Evolutionary conservation across 2,113 vertebrate genomes (phyloP).

Genomic region (Siphamia tubifer): DNA sequence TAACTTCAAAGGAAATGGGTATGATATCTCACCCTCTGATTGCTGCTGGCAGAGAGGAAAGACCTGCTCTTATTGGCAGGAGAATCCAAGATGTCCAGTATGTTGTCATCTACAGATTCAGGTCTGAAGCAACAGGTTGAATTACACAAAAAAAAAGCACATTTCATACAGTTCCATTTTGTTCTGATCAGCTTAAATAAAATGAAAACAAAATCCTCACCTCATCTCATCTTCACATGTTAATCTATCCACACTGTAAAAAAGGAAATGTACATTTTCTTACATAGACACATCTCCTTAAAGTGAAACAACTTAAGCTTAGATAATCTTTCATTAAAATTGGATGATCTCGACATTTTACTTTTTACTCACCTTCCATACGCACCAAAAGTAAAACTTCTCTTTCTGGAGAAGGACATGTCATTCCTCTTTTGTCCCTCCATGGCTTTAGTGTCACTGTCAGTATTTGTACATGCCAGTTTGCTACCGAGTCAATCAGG

Average conservation of each 20-base stretch:
- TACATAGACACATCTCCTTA: slow-evolving; percentile 5
- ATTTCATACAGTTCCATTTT: background rate
- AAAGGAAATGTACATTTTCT: slow-evolving; percentile 34
- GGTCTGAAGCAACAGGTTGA: slow-evolving; percentile 64
- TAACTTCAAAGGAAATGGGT: background rate
- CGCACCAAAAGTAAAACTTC: slow-evolving; percentile 81
- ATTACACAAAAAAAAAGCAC: slow-evolving; percentile 13
- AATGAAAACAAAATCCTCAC: slow-evolving; percentile 41
- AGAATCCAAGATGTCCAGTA: slow-evolving; percentile 77
- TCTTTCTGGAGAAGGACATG: slow-evolving; percentile 81
- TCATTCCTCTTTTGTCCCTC: slow-evolving; percentile 65
- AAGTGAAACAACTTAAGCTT: too few relatives aligned
- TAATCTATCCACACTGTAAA: slow-evolving; percentile 64
- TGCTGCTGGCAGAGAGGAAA: slow-evolving; percentile 65
- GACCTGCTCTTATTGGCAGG: slow-evolving; percentile 70
- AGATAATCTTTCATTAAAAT: too few relatives aligned
- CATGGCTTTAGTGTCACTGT: slow-evolving; percentile 60
- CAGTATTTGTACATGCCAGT: slow-evolving; percentile 50
- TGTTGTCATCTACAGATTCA: slow-evolving; percentile 60
- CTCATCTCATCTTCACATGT: slow-evolving; percentile 62
- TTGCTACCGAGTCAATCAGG: slow-evolving; percentile 80
- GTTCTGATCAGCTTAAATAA: background rate
- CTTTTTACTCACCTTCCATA: slow-evolving; percentile 82
- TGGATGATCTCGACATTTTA: too few relatives aligned
- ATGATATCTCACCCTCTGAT: slow-evolving; percentile 79